Conservation (phyloP, 1,140 invertebrate species). For the Aphis gossypii region DNA sequence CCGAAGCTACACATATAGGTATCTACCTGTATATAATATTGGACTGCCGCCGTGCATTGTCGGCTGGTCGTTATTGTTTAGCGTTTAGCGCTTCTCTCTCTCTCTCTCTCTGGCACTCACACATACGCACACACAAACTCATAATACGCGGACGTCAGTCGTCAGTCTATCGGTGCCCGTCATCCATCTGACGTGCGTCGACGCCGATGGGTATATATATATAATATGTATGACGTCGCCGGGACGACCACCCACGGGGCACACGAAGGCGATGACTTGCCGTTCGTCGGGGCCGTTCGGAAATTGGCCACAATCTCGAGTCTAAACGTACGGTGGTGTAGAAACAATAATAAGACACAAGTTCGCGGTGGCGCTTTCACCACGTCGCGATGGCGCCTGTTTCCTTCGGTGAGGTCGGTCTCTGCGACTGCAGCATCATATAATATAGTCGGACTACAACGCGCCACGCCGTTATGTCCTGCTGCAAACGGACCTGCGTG, state of each 20-base stretch:
- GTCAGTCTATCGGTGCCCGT: constrained; percentile 22
- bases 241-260: constrained; percentile 45
- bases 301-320: constrained; percentile 53
- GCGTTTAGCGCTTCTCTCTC: constrained; percentile 4
- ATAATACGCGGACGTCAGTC: not conserved
- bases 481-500: not conserved
- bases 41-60: not conserved
- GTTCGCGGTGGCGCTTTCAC: constrained; percentile 57
- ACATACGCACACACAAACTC: not conserved
- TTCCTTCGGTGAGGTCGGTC: constrained; percentile 41
- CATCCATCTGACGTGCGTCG: constrained; percentile 20
- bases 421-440: not conserved
- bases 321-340: constrained; percentile 24
- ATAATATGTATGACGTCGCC: not conserved
- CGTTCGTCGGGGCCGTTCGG: not conserved
- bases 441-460: not conserved
- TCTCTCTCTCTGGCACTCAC: too few relatives aligned
- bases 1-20: not conserved
- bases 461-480: not conserved
- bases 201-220: not conserved
- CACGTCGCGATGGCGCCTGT: constrained; percentile 21
- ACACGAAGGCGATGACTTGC: constrained; percentile 55
- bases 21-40: not conserved
- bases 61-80: not conserved
- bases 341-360: constrained; percentile 44